These are phyloP conservation scores for Piliocolobus tephrosceles DNA, from an alignment of 2,113 vertebrate species.

Conservation along the genomic window DNA sequence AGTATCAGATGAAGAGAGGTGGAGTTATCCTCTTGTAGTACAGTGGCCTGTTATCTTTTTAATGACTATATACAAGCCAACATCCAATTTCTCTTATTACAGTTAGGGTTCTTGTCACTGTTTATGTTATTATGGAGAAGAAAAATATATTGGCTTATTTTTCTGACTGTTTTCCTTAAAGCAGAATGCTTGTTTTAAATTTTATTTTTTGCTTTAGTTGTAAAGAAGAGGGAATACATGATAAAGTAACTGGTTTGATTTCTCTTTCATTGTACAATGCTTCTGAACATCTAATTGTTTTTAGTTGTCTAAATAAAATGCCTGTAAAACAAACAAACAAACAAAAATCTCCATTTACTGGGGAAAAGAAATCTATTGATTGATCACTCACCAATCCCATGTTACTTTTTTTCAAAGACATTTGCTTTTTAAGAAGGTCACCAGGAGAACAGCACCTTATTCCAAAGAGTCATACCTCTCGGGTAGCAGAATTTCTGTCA, in stretches of 20 bases:
- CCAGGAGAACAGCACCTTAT: neutral
- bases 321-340: conserved; percentile 67
- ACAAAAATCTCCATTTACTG: neutral
- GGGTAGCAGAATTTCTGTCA: conserved; percentile 1
- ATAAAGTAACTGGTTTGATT: conserved; percentile 81
- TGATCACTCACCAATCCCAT: neutral
- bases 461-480: neutral
- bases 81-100: conserved; percentile 79
- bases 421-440: neutral
- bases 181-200: conserved; percentile 51
- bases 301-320: conserved; percentile 90
- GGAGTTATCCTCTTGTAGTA: conserved; percentile 83
- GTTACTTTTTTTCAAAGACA: neutral
- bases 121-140: conserved; percentile 82
- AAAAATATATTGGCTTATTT: conserved; percentile 82
- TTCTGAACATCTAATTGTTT: conserved; percentile 86
- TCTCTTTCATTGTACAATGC: conserved; percentile 84
- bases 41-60: conserved; percentile 88
- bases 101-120: conserved; percentile 82
- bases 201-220: conserved; percentile 64
- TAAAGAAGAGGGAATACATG: conserved; percentile 80
- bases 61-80: conserved; percentile 80
- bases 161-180: conserved; percentile 73
- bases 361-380: neutral
- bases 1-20: conserved; percentile 81